Evolutionary conservation across 23 tunicate species (phyloP).

Genomic region (Ascidia mentula): DNA sequence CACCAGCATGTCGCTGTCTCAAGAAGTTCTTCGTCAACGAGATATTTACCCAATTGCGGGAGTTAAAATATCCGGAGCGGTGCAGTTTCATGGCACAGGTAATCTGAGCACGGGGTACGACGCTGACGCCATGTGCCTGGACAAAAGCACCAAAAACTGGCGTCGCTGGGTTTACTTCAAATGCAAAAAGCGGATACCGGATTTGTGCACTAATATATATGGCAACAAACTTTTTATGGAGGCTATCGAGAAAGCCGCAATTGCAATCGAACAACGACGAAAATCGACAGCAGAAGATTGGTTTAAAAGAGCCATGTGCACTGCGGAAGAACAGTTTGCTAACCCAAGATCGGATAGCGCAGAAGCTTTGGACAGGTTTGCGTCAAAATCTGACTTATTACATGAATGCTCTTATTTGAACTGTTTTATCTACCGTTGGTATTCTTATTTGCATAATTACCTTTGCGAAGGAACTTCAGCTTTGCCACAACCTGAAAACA

Average conservation of each 20-base stretch:
- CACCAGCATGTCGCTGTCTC: neutral
- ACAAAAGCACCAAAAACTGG: slow-evolving; percentile 68
- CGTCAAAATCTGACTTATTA: neutral
- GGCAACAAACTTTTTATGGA: slow-evolving; percentile 67
- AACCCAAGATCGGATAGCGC: slow-evolving; percentile 89
- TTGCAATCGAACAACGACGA: slow-evolving; percentile 43
- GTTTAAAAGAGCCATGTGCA: slow-evolving; percentile 53
- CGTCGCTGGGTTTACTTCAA: slow-evolving; percentile 77
- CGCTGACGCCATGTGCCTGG: slow-evolving; percentile 38
- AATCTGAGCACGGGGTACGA: slow-evolving; percentile 44
- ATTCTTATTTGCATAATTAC: too few relatives aligned
- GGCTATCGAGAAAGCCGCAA: slow-evolving; percentile 43
- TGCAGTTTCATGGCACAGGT: slow-evolving; percentile 58
- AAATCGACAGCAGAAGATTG: slow-evolving; percentile 48
- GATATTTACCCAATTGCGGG: slow-evolving; percentile 39
- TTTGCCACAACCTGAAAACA: too few relatives aligned
- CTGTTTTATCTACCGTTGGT: too few relatives aligned
- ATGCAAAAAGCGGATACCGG: slow-evolving; percentile 60
- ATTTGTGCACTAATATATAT: slow-evolving; percentile 48
- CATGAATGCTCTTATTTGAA: too few relatives aligned
- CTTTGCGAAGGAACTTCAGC: too few relatives aligned
- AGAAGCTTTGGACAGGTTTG: slow-evolving; percentile 75
- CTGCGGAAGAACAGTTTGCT: slow-evolving; percentile 37
- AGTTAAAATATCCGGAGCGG: slow-evolving; percentile 34
- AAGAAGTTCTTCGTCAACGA: neutral